phyloP scores from a whole-genome alignment of 1,140 invertebrate genomes.

The Temnothorax nylanderi region DNA sequence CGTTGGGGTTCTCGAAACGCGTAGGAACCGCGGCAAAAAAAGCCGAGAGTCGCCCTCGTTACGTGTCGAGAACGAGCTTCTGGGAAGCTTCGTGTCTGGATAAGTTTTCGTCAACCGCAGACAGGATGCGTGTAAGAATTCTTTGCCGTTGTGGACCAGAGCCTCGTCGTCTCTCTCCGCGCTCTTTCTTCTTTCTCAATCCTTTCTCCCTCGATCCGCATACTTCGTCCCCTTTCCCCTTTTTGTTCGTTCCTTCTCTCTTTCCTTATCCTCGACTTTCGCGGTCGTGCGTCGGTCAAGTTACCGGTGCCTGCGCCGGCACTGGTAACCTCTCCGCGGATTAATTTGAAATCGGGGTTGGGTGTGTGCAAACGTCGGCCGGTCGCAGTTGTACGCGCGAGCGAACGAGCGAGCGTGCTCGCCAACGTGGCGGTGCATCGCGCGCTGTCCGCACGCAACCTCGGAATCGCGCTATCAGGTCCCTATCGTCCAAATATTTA shows the following conservation, averaged over 20 bases:
- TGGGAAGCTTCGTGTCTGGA: slow-evolving; percentile 83
- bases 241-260: neutral
- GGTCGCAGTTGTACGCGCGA: slow-evolving; percentile 44
- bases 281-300: slow-evolving; percentile 79
- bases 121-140: slow-evolving; percentile 85
- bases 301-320: slow-evolving; percentile 78
- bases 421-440: slow-evolving; percentile 36
- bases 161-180: slow-evolving; percentile 50
- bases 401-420: neutral
- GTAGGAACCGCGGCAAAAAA: slow-evolving; percentile 38
- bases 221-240: slow-evolving; percentile 52
- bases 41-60: slow-evolving; percentile 12
- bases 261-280: slow-evolving; percentile 63
- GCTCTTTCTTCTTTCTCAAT: slow-evolving; percentile 20
- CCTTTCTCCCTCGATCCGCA: slow-evolving; percentile 34
- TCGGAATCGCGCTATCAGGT: slow-evolving; percentile 65
- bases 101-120: slow-evolving; percentile 85
- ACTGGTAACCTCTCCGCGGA: slow-evolving; percentile 76
- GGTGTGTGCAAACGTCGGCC: slow-evolving; percentile 43
- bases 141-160: slow-evolving; percentile 71
- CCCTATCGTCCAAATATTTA: slow-evolving; percentile 76
- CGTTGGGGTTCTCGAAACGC: slow-evolving; percentile 53
- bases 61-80: slow-evolving; percentile 72
- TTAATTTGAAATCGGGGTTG: slow-evolving; percentile 80
- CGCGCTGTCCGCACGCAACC: slow-evolving; percentile 56